Conservation (phyloP, 1,140 invertebrate genomes). For the Drosophila sturtevanti region DNA sequence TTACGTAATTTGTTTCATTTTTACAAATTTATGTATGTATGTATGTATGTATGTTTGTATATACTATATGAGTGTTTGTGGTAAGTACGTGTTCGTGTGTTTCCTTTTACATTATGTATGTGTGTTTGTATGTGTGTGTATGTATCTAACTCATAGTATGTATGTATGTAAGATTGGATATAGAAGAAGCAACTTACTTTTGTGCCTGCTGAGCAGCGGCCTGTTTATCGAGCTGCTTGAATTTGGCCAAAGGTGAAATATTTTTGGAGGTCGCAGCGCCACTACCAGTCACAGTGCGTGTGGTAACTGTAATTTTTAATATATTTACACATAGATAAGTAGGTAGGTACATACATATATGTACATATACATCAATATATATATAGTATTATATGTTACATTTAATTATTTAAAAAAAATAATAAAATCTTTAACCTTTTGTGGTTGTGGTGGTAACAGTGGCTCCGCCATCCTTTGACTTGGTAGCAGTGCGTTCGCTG, state of each 20-base stretch:
- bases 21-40: neutral
- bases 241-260: conserved; percentile 93
- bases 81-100: neutral
- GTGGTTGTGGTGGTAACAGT: conserved; percentile 82
- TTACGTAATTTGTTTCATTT: too few relatives aligned
- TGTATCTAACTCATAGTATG: neutral
- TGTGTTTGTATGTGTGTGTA: neutral
- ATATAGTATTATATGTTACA: neutral
- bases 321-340: conserved; percentile 9
- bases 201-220: conserved; percentile 88
- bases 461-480: conserved; percentile 79
- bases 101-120: neutral
- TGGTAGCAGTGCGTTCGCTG: conserved; percentile 78
- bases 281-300: conserved; percentile 85
- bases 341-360: neutral
- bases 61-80: neutral
- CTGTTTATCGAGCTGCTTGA: conserved; percentile 94
- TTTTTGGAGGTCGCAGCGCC: conserved; percentile 85
- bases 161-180: neutral
- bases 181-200: conserved; percentile 85
- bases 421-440: conserved; percentile 54
- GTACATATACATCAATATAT: neutral
- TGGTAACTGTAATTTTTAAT: conserved; percentile 85
- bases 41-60: neutral
- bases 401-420: neutral